Base-by-base conservation (phyloP, 2,888 invertebrate species). In the Orgyia antiqua region DNA sequence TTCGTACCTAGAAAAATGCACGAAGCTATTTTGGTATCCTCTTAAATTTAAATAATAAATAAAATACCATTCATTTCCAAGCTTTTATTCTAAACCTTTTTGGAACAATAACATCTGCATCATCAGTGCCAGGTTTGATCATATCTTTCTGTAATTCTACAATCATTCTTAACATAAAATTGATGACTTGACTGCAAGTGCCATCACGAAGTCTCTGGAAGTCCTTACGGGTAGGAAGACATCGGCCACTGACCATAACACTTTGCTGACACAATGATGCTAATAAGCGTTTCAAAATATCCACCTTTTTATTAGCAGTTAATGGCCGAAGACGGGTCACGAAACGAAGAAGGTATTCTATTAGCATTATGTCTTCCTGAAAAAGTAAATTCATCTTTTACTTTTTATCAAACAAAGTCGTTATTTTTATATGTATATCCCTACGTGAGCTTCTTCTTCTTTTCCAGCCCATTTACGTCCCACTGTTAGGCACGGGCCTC, bases 311-410 rank as follows among this genome's bases (percentile, higher is more conserved):
- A 36, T 88, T 87, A 15, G 88, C 84, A 2, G 88, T 83, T 34
- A 91, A 76, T 0, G 91, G 91, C 20, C 90, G 88, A 2, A 94
- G 73, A 32, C 92, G 89, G 4, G 88, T 88, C 15, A 93, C 69
- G 59, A 94, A 92, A 40, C 91, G 88, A 6, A 93, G 69, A 4
- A 93, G 60, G 64, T 94, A 94, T 63, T 93, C 93, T n/a, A 93
- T 58, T 1, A 93, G 86, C 58, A 89, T 91, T 36, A 89, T 87
- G 42, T 89, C 88, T 52, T 89, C 91, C 92, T 92, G 73, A 26
- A 80, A 83, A 31, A 4, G 15, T 15, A 4, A n/a, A n/a, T n/a
- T n/a, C n/a, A n/a, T n/a, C n/a, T n/a, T n/a, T n/a, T n/a, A n/a
- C n/a, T n/a, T n/a, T n/a, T n/a, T n/a, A n/a, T n/a, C n/a, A n/a